phyloP scores from a whole-genome alignment of 1,140 invertebrate genomes.

The Samia ricini region DNA sequence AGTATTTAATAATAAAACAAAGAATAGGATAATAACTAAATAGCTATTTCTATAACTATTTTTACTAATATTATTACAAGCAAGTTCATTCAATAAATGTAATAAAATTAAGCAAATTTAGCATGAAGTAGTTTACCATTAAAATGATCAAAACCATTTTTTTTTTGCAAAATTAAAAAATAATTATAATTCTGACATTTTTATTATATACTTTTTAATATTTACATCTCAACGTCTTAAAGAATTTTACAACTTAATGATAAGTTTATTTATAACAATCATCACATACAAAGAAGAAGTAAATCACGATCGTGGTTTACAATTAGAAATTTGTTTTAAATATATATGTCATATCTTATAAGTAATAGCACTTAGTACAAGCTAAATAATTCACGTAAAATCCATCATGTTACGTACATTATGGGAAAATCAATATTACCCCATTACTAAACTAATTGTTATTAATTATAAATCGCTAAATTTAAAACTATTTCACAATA shows the following conservation, averaged over 20 bases:
- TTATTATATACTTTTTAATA: constrained; percentile 61
- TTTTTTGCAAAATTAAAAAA: constrained; percentile 5
- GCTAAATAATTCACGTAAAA: background rate
- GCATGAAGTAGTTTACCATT: no score
- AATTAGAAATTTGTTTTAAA: constrained; percentile 8
- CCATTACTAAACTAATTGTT: background rate
- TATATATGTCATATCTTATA: background rate
- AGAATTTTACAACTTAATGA: constrained; percentile 45
- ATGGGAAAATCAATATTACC: background rate
- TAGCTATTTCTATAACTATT: no score
- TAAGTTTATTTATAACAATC: constrained; percentile 55
- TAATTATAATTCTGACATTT: constrained; percentile 46
- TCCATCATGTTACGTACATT: background rate
- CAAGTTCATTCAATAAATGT: no score
- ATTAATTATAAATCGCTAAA: constrained; percentile 28
- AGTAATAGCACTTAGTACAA: background rate
- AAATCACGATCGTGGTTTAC: constrained; percentile 31
- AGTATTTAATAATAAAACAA: no score
- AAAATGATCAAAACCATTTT: no score
- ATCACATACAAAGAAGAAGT: constrained; percentile 60
- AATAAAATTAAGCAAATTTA: no score
- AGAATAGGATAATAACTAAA: no score
- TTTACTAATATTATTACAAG: no score
- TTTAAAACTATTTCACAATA: constrained; percentile 43
- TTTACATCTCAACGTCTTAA: constrained; percentile 59